Percentiles rank a stretch among this genome's conserved stretches.
These are phyloP conservation scores for Eolophus roseicapilla DNA, from an alignment of 2,113 vertebrate species.

Conservation along the genomic window DNA sequence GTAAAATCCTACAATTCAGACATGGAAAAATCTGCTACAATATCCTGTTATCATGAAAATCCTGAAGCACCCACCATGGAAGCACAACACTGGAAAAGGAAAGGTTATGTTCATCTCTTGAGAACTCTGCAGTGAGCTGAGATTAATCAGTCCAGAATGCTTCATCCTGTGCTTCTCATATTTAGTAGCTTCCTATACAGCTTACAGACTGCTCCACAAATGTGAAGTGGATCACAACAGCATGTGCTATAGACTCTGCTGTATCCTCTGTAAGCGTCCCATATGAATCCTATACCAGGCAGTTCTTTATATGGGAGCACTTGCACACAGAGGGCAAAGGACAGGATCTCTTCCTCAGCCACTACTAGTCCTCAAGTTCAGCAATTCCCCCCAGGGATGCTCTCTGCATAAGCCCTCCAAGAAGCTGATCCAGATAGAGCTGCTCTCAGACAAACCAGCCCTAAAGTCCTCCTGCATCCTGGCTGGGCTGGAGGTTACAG, in stretches of 20 bases:
- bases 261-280: no score
- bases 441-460: neutral
- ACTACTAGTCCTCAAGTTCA: neutral
- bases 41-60: neutral
- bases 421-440: neutral
- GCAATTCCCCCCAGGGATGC: neutral
- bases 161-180: neutral
- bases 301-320: neutral
- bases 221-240: fast-evolving
- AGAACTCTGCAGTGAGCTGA: neutral
- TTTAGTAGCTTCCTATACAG: neutral
- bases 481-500: neutral
- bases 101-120: neutral
- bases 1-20: neutral
- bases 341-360: neutral
- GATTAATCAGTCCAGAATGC: neutral
- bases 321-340: neutral
- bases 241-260: neutral
- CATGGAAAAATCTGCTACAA: neutral
- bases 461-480: neutral
- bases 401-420: neutral
- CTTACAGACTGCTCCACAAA: neutral
- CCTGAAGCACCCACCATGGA: neutral
- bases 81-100: neutral
- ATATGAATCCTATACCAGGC: fast-evolving